phyloP scores from a whole-genome alignment of 2,797 vertebrate genomes.

The Glossophaga mutica region DNA sequence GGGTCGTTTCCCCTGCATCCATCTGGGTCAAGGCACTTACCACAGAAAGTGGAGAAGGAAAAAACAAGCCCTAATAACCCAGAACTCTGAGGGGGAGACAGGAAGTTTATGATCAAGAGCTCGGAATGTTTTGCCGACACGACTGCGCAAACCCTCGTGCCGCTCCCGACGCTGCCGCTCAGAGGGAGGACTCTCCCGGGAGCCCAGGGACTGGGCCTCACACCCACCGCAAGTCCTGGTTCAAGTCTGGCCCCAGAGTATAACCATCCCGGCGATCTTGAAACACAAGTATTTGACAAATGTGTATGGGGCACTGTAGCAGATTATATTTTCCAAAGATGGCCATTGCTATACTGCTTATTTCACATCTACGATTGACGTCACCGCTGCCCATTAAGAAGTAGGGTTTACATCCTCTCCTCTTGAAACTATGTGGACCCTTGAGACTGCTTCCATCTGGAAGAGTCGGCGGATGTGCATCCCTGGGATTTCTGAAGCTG shows the following conservation, averaged over 20 bases:
- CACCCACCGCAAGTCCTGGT: neutral
- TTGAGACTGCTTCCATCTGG: neutral
- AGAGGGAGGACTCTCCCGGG: neutral
- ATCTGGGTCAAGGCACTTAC: constrained; percentile 43
- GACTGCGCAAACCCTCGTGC: neutral
- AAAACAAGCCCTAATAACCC: constrained; percentile 31
- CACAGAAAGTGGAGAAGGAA: neutral
- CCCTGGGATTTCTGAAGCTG: neutral
- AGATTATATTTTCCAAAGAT: neutral
- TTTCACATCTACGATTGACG: neutral
- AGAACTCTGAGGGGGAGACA: neutral
- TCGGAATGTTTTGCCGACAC: neutral
- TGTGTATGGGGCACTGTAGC: neutral
- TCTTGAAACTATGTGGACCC: neutral
- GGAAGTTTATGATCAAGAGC: constrained; percentile 17
- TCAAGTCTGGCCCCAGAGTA: neutral
- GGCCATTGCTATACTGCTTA: neutral
- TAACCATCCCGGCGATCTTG: neutral
- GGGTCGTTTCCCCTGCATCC: neutral
- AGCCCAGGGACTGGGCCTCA: neutral
- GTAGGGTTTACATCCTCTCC: neutral
- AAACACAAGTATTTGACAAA: neutral
- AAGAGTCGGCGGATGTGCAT: neutral
- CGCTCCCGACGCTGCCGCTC: neutral
- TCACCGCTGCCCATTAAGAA: neutral